Conservation (phyloP, 2,113 vertebrate species). For the Carlito syrichta region DNA sequence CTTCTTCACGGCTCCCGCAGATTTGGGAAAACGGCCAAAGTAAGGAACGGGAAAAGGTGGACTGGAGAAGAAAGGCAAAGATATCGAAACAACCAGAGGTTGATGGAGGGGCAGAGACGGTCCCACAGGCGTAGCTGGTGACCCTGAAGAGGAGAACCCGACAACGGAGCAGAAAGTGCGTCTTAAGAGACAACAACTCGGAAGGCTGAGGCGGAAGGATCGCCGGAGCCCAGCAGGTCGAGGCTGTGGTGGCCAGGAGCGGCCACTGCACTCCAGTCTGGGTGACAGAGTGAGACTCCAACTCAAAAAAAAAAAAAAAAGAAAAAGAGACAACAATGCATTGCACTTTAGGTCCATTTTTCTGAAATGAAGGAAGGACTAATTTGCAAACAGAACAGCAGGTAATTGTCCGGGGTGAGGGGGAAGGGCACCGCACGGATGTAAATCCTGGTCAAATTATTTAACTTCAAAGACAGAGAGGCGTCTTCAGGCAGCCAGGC, state of each 20-base stretch:
- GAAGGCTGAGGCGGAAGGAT: too few relatives aligned
- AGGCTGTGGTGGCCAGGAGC: too few relatives aligned
- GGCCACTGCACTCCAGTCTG: too few relatives aligned
- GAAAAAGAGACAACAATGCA: too few relatives aligned
- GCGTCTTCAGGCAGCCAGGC: neutral
- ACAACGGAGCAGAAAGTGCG: fast-evolving
- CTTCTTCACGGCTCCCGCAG: neutral
- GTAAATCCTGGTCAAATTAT: neutral
- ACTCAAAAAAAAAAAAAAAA: too few relatives aligned
- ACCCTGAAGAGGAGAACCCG: too few relatives aligned
- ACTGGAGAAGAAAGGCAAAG: neutral
- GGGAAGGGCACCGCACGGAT: fast-evolving
- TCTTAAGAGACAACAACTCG: fast-evolving
- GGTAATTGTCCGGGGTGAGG: neutral
- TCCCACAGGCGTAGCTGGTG: neutral
- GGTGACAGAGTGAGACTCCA: too few relatives aligned
- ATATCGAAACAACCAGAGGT: neutral
- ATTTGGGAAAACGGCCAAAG: neutral
- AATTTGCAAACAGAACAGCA: neutral
- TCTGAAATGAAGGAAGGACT: neutral
- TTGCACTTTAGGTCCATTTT: neutral
- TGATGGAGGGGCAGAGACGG: fast-evolving
- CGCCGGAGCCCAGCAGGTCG: too few relatives aligned
- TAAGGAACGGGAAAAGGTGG: neutral
- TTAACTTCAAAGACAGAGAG: neutral